Evolutionary conservation across 2,797 vertebrate genomes (phyloP).

Genomic region (Lacerta viridis): DNA sequence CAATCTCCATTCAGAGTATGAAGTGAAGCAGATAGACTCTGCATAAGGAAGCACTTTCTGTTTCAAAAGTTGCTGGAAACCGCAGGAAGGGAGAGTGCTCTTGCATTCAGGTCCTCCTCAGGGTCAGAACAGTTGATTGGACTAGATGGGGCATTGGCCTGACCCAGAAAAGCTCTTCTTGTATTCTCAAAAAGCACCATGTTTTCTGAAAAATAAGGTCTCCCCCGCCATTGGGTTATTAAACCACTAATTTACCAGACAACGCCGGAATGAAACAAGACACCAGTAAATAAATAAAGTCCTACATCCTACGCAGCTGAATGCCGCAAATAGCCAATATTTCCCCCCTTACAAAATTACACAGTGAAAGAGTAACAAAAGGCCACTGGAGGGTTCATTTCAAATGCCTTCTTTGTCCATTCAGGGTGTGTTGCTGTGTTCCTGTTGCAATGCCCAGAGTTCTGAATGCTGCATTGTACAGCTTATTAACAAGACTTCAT

Average conservation of each 20-base stretch:
- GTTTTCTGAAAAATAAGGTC: background rate
- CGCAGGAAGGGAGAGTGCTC: no score
- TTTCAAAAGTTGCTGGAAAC: background rate
- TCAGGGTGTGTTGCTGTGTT: conserved; percentile 22
- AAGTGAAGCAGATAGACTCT: background rate
- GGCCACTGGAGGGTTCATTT: background rate
- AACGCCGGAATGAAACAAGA: conserved; percentile 13
- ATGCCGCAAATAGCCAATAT: conserved; percentile 65
- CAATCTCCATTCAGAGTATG: background rate
- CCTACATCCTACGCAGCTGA: conserved; percentile 52
- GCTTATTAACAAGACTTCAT: background rate
- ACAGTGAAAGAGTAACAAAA: conserved; percentile 51
- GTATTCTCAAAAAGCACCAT: background rate
- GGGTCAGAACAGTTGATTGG: no score
- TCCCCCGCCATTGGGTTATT: background rate
- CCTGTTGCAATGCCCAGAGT: conserved; percentile 40
- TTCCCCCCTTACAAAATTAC: conserved; percentile 49
- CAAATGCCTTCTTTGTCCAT: conserved; percentile 72
- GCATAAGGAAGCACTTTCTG: background rate
- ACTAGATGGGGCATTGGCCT: no score
- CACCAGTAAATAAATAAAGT: conserved; percentile 33
- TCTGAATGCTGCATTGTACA: conserved; percentile 40
- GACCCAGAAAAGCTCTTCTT: no score
- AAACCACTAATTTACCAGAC: background rate
- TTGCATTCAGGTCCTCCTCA: no score